Percentiles rank a stretch among this genome's conserved stretches.
Evolutionary conservation across 2,888 invertebrate genomes (phyloP).

Genomic region (Julus scanicus): DNA sequence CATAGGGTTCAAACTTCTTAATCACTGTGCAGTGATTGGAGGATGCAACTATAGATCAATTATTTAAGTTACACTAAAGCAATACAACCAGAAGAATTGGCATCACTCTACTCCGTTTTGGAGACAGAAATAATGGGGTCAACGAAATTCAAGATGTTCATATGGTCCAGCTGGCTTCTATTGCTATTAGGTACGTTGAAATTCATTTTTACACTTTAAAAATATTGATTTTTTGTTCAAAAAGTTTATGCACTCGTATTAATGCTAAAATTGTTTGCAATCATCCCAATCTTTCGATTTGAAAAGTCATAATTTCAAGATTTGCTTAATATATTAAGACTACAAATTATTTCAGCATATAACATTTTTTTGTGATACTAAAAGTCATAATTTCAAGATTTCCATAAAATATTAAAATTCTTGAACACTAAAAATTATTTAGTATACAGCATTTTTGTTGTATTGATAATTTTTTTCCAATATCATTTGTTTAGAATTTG

Average conservation of each 20-base stretch:
- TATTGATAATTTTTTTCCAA: no score
- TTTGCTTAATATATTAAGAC: no score
- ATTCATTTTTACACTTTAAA: background rate
- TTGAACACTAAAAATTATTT: no score
- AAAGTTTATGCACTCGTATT: background rate
- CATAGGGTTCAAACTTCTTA: conserved; percentile 22
- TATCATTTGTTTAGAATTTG: background rate
- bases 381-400: no score
- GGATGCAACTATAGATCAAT: conserved; percentile 11
- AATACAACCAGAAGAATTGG: conserved; percentile 23
- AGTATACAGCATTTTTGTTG: no score
- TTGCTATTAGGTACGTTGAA: conserved; percentile 7
- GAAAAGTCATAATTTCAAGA: no score
- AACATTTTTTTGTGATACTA: no score
- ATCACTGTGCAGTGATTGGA: conserved; percentile 24
- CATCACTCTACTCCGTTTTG: background rate
- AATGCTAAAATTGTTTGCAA: background rate
- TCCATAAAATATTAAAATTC: no score
- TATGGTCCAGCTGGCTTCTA: background rate
- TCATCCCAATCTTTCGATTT: background rate
- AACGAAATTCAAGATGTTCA: conserved; percentile 12
- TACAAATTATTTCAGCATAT: no score
- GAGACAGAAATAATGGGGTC: conserved; percentile 25
- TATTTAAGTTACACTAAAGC: conserved; percentile 2
- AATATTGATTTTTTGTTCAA: background rate